Evolutionary conservation across 2,113 vertebrate genomes (phyloP).

Genomic region (Protobothrops mucrosquamatus): DNA sequence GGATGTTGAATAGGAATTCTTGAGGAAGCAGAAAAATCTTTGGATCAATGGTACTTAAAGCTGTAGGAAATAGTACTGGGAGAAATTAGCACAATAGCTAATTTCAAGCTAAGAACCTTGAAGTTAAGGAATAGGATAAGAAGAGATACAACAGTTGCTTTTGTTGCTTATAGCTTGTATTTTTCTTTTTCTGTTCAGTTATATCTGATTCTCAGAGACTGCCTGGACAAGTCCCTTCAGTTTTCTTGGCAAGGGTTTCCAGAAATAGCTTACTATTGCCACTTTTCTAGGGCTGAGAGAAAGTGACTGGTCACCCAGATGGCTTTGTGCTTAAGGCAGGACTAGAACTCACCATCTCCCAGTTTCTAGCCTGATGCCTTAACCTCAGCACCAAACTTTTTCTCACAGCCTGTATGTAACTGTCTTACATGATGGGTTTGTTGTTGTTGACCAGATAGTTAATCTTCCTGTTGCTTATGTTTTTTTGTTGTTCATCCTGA

Average conservation of each 20-base stretch:
- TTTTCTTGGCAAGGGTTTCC: not conserved
- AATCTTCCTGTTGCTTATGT: not conserved
- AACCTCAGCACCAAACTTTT: not conserved
- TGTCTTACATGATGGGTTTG: not conserved
- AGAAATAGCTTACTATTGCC: not conserved
- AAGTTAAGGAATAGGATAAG: not conserved
- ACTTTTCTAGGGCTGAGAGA: too few species aligned
- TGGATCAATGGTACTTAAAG: not conserved
- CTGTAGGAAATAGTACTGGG: not conserved
- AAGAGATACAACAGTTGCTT: not conserved
- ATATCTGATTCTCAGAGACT: not conserved
- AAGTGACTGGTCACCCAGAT: not conserved
- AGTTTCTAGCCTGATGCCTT: not conserved
- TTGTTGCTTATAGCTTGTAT: not conserved
- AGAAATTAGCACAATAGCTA: not conserved
- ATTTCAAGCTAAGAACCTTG: not conserved
- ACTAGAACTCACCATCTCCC: not conserved
- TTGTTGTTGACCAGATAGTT: not conserved
- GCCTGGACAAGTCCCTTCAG: not conserved
- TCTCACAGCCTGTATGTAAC: not conserved
- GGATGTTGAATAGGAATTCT: not conserved
- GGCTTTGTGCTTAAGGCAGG: not conserved
- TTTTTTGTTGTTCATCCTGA: not conserved
- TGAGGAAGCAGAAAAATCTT: not conserved
- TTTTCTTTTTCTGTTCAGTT: not conserved